Evolutionary conservation across 2,113 vertebrate species (phyloP).

Genomic region (Misgurnus anguillicaudatus): DNA sequence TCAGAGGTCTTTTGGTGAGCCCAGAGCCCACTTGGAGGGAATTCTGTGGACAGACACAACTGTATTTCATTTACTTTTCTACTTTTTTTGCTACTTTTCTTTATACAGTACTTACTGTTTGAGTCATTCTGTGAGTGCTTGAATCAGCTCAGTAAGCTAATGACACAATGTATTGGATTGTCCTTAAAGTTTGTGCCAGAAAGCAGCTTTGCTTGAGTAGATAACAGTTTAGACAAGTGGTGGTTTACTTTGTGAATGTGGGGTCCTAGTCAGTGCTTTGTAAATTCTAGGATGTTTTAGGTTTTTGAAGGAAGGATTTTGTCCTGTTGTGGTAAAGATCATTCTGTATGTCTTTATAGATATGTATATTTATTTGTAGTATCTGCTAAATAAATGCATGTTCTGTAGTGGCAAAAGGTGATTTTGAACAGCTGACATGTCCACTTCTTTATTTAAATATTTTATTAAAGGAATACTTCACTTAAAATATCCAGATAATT

Average conservation of each 20-base stretch:
- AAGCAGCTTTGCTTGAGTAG: neutral
- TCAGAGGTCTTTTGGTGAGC: neutral
- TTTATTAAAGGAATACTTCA: no score
- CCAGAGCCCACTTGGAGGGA: neutral
- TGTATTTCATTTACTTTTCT: no score
- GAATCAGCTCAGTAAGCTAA: neutral
- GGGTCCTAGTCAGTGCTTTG: neutral
- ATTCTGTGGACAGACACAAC: neutral
- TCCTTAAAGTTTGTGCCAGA: neutral
- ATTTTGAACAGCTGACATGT: no score
- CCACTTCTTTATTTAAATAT: no score
- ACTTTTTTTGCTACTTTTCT: no score
- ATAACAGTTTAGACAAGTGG: conserved; percentile 20
- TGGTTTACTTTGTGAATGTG: neutral
- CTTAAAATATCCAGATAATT: no score
- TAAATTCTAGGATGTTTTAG: neutral
- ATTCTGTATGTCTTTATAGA: neutral
- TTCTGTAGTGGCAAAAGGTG: no score
- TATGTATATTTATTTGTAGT: no score
- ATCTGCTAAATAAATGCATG: no score
- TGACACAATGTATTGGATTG: conserved; percentile 5
- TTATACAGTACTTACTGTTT: neutral
- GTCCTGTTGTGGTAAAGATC: no score
- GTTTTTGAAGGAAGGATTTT: neutral
- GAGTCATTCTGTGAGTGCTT: conserved; percentile 3